A percentile compares a stretch with the other conserved stretches of the same genome.
Evolutionary conservation across 1,140 invertebrate genomes (phyloP).

Genomic region (Maconellicoccus hirsutus): DNA sequence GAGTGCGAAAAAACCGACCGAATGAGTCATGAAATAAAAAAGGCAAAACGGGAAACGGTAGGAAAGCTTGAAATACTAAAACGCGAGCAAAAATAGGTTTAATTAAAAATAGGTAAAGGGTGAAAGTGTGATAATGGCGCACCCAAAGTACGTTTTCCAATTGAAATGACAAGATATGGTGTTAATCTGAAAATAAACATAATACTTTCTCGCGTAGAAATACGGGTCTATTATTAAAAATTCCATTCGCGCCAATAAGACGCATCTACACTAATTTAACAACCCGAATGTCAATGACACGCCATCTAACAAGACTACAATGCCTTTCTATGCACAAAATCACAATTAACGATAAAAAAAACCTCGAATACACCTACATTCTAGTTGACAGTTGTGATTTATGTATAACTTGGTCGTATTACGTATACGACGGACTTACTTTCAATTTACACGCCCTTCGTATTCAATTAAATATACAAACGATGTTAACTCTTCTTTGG

Average conservation of each 20-base stretch:
- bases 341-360: neutral
- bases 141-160: too few relatives aligned
- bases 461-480: neutral
- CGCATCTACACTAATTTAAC: neutral
- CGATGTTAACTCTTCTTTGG: too few relatives aligned
- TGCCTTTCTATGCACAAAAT: neutral
- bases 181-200: neutral
- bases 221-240: neutral
- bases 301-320: neutral
- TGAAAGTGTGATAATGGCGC: too few relatives aligned
- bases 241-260: neutral
- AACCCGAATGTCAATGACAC: conserved; percentile 1
- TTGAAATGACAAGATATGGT: neutral
- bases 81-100: too few relatives aligned
- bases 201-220: neutral
- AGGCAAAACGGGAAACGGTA: too few relatives aligned
- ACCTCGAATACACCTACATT: neutral
- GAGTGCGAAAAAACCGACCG: too few relatives aligned
- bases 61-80: too few relatives aligned
- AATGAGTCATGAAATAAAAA: too few relatives aligned
- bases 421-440: neutral
- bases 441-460: conserved; percentile 7
- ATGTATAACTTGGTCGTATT: neutral
- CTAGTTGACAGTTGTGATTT: neutral
- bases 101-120: too few relatives aligned